Evolutionary conservation across 2,113 vertebrate genomes (phyloP), one percentile per base, ranked within the genome.

Genomic region (Chascanopsetta lugubris): DNA sequence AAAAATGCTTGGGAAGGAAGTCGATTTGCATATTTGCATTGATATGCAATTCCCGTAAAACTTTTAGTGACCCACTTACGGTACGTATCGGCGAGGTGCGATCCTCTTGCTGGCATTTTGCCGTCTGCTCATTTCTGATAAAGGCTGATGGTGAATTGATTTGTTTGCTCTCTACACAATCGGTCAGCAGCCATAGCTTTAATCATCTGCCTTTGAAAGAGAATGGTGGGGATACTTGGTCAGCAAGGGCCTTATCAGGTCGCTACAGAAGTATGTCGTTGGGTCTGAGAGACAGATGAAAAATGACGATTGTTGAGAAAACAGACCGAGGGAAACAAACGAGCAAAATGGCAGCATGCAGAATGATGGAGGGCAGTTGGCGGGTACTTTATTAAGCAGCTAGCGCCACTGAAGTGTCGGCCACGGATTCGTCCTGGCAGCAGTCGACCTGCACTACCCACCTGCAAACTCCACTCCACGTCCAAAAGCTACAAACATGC

Each of bases 11-110:
- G 67, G 42, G 49, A 70, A 56, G 32, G 64, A 64, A 48, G 40
- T 15, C 26, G 11, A 87, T 83, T 85, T 67, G 61, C 84, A 84
- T 79, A 79, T 85, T 74, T 81, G 55, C 60, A 84, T 73, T 77
- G 53, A 84, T 85, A 80, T 80, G 66, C 75, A 77, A 77, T 80
- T 77, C 76, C 74, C 75, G 57, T 60, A 65, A 42, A 86, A 74
- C 17, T 46, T 51, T 62, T 69, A 74, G 86, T 86, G 73, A 87
- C 79, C 80, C 72, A 79, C 68, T 77, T 85, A 20, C 66, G 30
- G 61, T 74, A 34, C n/a, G n/a, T 27, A 34, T 69, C 46, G 57
- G 24, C 22, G 45, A 74, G 70, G 79, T 72, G 47, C 68, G 49
- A 76, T 74, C 55, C 43, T 72, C 47, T 38, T 29, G 27, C 48